phyloP scores from a whole-genome alignment of 2,797 vertebrate genomes.

The Sylvia borin region DNA sequence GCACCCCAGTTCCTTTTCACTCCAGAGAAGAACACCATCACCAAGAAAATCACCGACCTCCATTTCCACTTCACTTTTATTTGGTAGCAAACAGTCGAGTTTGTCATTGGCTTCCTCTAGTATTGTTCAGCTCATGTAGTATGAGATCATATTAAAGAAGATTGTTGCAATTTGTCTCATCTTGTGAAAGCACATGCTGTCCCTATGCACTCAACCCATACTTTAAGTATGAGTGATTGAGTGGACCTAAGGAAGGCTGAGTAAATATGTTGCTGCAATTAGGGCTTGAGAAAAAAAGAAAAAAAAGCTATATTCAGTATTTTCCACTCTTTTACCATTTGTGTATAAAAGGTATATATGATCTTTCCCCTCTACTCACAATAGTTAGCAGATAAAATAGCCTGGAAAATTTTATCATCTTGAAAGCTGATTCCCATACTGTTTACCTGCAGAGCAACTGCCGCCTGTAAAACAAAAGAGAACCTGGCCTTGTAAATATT shows the following conservation, averaged over 20 bases:
- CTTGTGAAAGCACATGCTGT: conserved; percentile 74
- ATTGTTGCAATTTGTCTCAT: conserved; percentile 82
- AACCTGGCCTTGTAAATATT: background rate
- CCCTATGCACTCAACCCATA: conserved; percentile 65
- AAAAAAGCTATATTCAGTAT: background rate
- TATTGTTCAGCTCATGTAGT: conserved; percentile 72
- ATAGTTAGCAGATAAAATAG: conserved; percentile 4
- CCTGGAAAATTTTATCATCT: background rate
- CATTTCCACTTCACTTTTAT: conserved; percentile 76
- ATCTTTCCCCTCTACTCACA: background rate
- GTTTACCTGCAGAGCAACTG: background rate
- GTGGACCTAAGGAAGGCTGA: conserved; percentile 53
- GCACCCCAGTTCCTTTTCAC: conserved; percentile 65
- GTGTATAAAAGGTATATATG: background rate
- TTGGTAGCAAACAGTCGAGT: conserved; percentile 77
- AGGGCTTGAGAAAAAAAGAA: background rate
- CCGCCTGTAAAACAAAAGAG: background rate
- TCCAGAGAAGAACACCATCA: conserved; percentile 75
- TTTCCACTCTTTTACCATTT: conserved; percentile 4
- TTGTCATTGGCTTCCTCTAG: conserved; percentile 68
- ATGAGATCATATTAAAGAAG: conserved; percentile 79
- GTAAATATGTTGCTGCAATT: conserved; percentile 66
- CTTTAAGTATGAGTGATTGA: conserved; percentile 58
- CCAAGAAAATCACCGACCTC: conserved; percentile 76
- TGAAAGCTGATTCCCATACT: background rate